Conservation (phyloP, 64 coral and sea anemone species). For the Catalaphyllia jardinei region DNA sequence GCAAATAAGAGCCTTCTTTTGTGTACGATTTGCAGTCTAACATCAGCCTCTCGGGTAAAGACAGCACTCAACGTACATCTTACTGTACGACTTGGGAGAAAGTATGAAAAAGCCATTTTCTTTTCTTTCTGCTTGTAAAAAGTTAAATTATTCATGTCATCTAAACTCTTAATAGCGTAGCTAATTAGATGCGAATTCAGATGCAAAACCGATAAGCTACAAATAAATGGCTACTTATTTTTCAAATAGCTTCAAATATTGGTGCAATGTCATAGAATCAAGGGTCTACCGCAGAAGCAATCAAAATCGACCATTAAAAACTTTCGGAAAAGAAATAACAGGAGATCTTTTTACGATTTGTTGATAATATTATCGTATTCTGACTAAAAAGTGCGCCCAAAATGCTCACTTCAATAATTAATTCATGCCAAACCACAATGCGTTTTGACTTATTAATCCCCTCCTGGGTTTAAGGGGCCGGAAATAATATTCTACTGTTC, state of each 20-base stretch:
- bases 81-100: no score
- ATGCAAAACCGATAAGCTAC: slow-evolving; percentile 3
- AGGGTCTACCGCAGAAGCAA: background rate
- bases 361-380: background rate
- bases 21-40: no score
- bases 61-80: no score
- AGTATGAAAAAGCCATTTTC: no score
- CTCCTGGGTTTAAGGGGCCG: slow-evolving; percentile 1
- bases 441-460: slow-evolving; percentile 17
- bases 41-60: no score
- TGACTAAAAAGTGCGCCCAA: background rate
- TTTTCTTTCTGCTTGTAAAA: background rate
- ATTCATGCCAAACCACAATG: slow-evolving; percentile 20
- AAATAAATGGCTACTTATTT: background rate
- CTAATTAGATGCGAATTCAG: background rate
- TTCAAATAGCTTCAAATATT: background rate
- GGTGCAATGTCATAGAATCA: background rate
- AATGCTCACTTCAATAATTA: background rate
- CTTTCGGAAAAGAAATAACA: background rate
- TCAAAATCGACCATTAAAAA: background rate
- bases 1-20: no score
- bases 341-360: background rate
- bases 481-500: slow-evolving; percentile 22
- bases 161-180: background rate
- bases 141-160: background rate